phyloP scores from a whole-genome alignment of 2,113 vertebrate genomes.

The Archilochus colubris region DNA sequence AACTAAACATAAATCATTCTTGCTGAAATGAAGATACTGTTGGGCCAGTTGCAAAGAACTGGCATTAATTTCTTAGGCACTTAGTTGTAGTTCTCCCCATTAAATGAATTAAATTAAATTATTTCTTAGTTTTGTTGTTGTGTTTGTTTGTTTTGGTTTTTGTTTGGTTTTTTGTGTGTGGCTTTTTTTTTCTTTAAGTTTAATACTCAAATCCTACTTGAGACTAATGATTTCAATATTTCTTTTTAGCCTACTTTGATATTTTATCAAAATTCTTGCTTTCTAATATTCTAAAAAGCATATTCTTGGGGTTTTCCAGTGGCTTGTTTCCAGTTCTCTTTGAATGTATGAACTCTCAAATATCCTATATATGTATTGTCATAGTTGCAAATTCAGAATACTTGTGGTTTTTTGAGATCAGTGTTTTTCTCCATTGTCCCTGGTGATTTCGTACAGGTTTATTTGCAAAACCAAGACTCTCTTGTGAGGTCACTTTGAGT shows the following conservation, averaged over 20 bases:
- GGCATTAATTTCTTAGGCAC: not conserved
- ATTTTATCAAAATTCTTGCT: not conserved
- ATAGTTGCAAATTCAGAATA: not conserved
- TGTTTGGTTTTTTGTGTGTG: too few species aligned
- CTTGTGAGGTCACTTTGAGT: not conserved
- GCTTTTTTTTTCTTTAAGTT: not conserved
- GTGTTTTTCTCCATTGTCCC: not conserved
- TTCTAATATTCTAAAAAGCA: not conserved
- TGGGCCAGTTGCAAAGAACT: not conserved
- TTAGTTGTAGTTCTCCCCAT: not conserved
- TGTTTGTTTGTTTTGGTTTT: too few species aligned
- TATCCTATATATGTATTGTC: not conserved
- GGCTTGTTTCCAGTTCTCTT: not conserved
- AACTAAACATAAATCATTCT: not conserved
- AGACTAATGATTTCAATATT: not conserved
- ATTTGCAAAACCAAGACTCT: not conserved
- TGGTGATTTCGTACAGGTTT: not conserved
- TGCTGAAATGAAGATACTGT: not conserved
- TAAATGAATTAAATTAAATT: not conserved
- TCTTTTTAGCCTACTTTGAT: not conserved
- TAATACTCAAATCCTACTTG: not conserved
- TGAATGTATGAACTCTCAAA: not conserved
- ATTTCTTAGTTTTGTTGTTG: too few species aligned
- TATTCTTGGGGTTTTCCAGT: not conserved
- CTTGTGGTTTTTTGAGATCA: not conserved